These are phyloP conservation scores for Anolis carolinensis DNA, from an alignment of 2,113 vertebrate species.

Conservation along the genomic window DNA sequence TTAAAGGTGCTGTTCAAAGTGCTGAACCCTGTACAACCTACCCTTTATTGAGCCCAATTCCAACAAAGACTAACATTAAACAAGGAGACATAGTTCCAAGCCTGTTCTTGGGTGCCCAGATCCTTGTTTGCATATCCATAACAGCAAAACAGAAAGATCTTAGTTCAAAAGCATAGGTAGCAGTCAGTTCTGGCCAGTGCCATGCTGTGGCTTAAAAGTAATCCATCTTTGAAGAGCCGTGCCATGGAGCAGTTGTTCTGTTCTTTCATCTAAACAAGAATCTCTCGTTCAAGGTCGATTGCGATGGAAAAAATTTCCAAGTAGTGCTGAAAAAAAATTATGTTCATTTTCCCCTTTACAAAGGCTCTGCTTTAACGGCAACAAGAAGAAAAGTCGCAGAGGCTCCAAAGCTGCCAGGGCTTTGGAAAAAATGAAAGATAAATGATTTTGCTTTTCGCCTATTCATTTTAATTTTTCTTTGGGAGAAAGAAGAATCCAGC, in stretches of 20 bases:
- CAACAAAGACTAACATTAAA: not conserved
- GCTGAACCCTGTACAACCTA: no score
- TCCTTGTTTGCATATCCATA: not conserved
- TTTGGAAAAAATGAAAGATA: not conserved
- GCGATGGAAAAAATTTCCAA: not conserved
- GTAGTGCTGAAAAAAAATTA: not conserved
- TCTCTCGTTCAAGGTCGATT: not conserved
- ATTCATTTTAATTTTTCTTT: not conserved
- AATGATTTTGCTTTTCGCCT: not conserved
- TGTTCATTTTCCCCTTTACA: not conserved
- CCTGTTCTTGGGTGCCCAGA: not conserved
- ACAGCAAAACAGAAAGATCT: constrained; percentile 1
- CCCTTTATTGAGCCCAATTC: not conserved
- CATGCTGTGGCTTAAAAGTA: constrained; percentile 22
- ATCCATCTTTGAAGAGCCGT: constrained; percentile 15
- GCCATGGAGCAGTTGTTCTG: not conserved
- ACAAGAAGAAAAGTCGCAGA: not conserved
- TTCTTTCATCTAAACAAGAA: not conserved
- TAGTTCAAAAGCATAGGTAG: not conserved
- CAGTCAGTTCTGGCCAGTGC: not conserved
- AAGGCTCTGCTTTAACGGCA: not conserved
- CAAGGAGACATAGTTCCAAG: not conserved
- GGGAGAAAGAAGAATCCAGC: accelerated
- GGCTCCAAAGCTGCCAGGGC: not conserved
- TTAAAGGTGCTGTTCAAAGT: no score